These are phyloP conservation scores for Tautogolabrus adspersus DNA, from an alignment of 2,113 vertebrate species.

Conservation along the genomic window DNA sequence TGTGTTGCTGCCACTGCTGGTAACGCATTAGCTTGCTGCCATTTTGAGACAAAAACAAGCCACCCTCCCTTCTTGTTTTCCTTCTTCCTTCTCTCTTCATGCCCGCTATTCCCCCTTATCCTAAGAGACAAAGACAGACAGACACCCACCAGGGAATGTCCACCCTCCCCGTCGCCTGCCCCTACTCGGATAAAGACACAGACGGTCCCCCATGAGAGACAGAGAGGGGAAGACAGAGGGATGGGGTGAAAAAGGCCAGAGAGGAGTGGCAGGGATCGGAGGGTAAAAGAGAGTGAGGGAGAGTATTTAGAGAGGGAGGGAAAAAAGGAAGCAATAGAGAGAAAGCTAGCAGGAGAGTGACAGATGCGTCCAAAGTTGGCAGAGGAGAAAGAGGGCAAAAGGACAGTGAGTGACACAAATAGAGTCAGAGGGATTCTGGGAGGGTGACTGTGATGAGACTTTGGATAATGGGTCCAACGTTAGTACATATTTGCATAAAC, in stretches of 20 bases:
- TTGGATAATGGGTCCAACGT: conserved; percentile 39
- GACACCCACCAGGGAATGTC: conserved; percentile 69
- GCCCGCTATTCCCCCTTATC: conserved; percentile 9
- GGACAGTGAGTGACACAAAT: conserved; percentile 65
- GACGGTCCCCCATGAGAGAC: conserved; percentile 59
- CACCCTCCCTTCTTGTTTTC: conserved; percentile 12
- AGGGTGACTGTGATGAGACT: conserved; percentile 53
- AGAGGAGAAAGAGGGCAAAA: conserved; percentile 65
- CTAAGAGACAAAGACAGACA: conserved; percentile 69
- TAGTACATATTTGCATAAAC: conserved; percentile 63
- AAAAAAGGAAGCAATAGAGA: conserved; percentile 34
- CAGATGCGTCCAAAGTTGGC: conserved; percentile 69
- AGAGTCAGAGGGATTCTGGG: conserved; percentile 55
- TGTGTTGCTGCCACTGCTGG: conserved; percentile 64
- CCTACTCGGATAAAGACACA: conserved; percentile 73
- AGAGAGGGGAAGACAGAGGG: conserved; percentile 48
- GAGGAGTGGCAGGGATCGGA: conserved; percentile 48
- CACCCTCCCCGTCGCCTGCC: conserved; percentile 61
- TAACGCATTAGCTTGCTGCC: conserved; percentile 58
- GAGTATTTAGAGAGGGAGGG: not conserved
- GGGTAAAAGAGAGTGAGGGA: not conserved
- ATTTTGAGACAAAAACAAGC: conserved; percentile 58
- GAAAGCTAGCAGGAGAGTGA: conserved; percentile 62
- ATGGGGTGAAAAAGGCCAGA: conserved; percentile 66
- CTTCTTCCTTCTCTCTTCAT: conserved; percentile 4